These are phyloP conservation scores for Cantharis rustica DNA, from an alignment of 2,888 invertebrate species.

Conservation along the genomic window DNA sequence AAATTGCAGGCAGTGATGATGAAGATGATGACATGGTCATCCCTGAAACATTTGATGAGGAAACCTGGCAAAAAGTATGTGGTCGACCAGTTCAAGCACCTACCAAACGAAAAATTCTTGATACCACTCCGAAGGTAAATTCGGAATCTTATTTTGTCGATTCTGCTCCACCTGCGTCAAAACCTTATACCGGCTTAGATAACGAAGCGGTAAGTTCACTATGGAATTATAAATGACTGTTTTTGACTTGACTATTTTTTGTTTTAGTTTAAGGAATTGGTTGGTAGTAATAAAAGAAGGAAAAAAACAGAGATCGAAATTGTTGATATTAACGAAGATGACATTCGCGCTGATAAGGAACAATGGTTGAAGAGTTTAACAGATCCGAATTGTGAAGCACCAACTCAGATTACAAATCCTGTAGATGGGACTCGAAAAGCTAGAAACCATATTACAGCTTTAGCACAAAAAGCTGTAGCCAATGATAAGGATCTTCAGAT, in stretches of 20 bases:
- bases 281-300: constrained; percentile 69
- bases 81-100: constrained; percentile 43
- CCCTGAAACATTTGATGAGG: constrained; percentile 53
- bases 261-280: constrained; percentile 66
- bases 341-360: constrained; percentile 78
- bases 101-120: neutral
- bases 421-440: constrained; percentile 63
- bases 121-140: constrained; percentile 53
- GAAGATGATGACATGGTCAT: constrained; percentile 61
- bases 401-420: constrained; percentile 61
- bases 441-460: constrained; percentile 96
- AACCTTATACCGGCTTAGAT: constrained; percentile 58
- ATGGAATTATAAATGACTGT: neutral
- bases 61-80: constrained; percentile 59
- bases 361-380: constrained; percentile 79
- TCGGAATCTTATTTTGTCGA: constrained; percentile 47
- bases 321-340: constrained; percentile 81
- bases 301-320: constrained; percentile 72
- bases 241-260: no score
- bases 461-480: constrained; percentile 92
- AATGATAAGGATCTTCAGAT: constrained; percentile 92
- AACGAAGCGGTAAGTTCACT: constrained; percentile 53
- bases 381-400: constrained; percentile 65
- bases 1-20: neutral
- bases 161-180: constrained; percentile 56